Evolutionary conservation across 2,113 vertebrate species (phyloP), one percentile per base, ranked within the genome.

Genomic region (Pluvialis apricaria): DNA sequence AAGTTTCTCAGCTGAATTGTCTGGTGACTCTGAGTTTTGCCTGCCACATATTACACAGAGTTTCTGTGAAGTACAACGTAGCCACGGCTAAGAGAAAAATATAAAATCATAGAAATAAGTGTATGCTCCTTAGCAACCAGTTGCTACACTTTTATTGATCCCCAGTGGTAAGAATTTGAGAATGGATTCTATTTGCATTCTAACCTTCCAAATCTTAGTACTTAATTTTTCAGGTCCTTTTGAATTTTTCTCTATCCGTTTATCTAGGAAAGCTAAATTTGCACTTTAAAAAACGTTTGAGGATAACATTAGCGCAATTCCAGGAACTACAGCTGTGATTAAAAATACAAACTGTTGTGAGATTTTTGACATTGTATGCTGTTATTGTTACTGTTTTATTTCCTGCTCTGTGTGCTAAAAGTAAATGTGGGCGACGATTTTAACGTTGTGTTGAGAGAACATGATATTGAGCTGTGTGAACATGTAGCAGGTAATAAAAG

Each of bases 1-100:
- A 94, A 24, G n/a, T 69, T 79, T 94, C 61, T 95, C 79, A 90
- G 85, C 75, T 93, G 94, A 88, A 79, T 92, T 71, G 44, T 87
- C 81, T 64, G 88, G 16, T 92, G 86, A 76, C 68, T 86, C 36
- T 94, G 69, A 70, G 32, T 94, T 96, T 80, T 79, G 75, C n/a
- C 36, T 96, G 49, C 42, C 75, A 71, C 25, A 80, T 77, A 61
- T n/a, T 82, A 61, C 34, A 36, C 17, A 76, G 44, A 61, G 21
- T 93, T 96, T 83, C 85, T 88, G 6, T 82, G 58, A 52, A 70
- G 36, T 68, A n/a, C 55, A 79, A 42, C 31, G 28, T 51, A 49
- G n/a, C 54, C 19, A 31, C 34, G 15, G 19, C 60, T 75, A 36
- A 72, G 36, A 71, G 31, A 42, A 66, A 92, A 85, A 25, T 38